Evolutionary conservation across 2,888 invertebrate genomes (phyloP).

Genomic region (Laspeyria flexula): DNA sequence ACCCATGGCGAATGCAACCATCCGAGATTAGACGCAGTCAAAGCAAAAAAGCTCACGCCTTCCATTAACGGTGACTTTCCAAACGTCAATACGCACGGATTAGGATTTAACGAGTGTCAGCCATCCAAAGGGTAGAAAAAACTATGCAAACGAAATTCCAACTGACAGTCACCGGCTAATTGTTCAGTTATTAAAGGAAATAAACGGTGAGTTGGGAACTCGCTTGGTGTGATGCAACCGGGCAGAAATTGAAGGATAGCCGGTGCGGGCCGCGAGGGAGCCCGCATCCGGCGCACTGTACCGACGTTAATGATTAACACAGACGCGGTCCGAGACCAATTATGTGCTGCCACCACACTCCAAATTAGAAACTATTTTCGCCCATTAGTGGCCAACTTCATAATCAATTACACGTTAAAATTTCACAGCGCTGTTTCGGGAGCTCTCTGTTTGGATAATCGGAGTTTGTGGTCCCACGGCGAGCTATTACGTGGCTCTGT

Average conservation of each 20-base stretch:
- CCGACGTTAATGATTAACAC: slow-evolving; percentile 78
- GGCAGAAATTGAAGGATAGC: slow-evolving; percentile 64
- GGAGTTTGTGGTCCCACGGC: slow-evolving; percentile 85
- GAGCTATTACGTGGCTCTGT: slow-evolving; percentile 74
- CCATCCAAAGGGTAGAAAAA: slow-evolving; percentile 47
- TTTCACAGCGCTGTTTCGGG: slow-evolving; percentile 81
- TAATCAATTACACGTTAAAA: slow-evolving; percentile 85
- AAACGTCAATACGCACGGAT: slow-evolving; percentile 83
- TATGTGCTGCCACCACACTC: slow-evolving; percentile 74
- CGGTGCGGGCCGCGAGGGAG: slow-evolving; percentile 57
- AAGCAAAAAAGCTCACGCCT: slow-evolving; percentile 77
- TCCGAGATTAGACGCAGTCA: slow-evolving; percentile 74
- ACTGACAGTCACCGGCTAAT: slow-evolving; percentile 43
- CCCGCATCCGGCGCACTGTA: slow-evolving; percentile 53
- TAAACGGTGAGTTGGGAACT: slow-evolving; percentile 33
- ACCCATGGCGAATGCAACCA: slow-evolving; percentile 75
- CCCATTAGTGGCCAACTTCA: slow-evolving; percentile 84
- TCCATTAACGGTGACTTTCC: slow-evolving; percentile 80
- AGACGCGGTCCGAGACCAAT: slow-evolving; percentile 78
- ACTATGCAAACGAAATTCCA: slow-evolving; percentile 57
- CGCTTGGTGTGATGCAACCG: slow-evolving; percentile 30
- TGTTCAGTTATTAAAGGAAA: slow-evolving; percentile 42
- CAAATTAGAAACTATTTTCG: slow-evolving; percentile 85
- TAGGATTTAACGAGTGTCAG: slow-evolving; percentile 70
- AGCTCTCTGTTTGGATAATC: slow-evolving; percentile 81